These are phyloP conservation scores for Apodemus agrarius DNA, from an alignment of 2,797 vertebrate species.

Conservation along the genomic window DNA sequence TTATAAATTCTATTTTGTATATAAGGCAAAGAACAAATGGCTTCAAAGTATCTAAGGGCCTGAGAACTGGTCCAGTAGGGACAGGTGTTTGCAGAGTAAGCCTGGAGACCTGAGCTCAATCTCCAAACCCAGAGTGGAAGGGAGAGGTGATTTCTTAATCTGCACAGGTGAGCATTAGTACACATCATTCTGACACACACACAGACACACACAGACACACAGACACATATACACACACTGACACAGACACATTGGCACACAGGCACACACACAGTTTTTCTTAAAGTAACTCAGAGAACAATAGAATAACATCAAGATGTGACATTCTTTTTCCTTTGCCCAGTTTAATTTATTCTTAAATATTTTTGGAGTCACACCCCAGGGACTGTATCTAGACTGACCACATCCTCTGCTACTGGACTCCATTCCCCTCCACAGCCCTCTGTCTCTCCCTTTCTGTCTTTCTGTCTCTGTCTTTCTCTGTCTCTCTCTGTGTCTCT, in stretches of 20 bases:
- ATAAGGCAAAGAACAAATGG: background rate
- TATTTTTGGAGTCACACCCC: background rate
- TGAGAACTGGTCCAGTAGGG: background rate
- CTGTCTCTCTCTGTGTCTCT: background rate
- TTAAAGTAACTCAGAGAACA: background rate
- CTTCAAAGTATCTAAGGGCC: background rate
- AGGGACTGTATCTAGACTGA: background rate
- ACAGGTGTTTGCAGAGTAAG: background rate
- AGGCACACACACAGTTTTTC: background rate
- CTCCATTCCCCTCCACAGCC: background rate
- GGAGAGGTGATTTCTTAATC: background rate
- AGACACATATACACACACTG: background rate
- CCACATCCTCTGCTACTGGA: background rate
- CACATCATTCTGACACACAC: background rate
- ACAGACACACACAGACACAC: background rate
- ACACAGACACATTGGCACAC: too few species aligned
- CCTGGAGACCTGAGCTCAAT: background rate
- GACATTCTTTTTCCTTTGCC: background rate
- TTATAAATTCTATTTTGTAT: conserved; percentile 7
- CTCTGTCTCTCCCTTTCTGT: background rate
- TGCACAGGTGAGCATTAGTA: background rate
- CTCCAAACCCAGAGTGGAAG: background rate
- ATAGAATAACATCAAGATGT: background rate
- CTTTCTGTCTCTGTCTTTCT: background rate
- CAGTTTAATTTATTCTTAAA: background rate